Base-by-base conservation (phyloP, 2,797 vertebrate species). In the Anomalospiza imberbis region DNA sequence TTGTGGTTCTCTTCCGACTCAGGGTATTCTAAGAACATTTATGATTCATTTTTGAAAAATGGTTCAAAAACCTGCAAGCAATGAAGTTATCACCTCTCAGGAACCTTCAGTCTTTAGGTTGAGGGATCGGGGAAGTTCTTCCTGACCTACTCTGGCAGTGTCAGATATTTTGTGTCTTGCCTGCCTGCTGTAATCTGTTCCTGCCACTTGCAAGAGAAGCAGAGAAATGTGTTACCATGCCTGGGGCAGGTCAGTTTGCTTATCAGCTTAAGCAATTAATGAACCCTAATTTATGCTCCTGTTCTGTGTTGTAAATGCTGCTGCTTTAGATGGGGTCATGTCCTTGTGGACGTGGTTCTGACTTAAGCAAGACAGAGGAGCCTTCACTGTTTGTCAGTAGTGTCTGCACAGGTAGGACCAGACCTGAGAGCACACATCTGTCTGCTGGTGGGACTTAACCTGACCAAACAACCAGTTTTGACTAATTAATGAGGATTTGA, bases 351-450 rank as follows among this genome's bases (percentile, higher is more conserved):
- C 0, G 0, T 67, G 28, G 7, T 15, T 13, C 18, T 65, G 55
- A 29, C 13, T 62, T 24, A 32, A 76, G 22, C 7, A 58, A 62
- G 55, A 16, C 22, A 28, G 54, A 61, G 38, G 45, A 78, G 19
- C 15, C 24, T 72, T 61, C 25, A 1, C 1, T 68, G 29, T 47
- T 55, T 44, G 28, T 10, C 26, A 42, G 0, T 0, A 34, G 5
- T 38, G 12, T 72, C 70, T 19, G 5, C 17, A 7, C 24, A 71
- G 20, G 32, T 3, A 58, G 40, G 32, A 61, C 6, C 12, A 55
- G 38, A 25, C 3, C 24, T 58, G 7, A 26, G 17, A 82, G 17
- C 22, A 61, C 32, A 8, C 2, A 0, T 0, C 2, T 58, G 28
- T 25, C 44, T 66, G 24, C 51, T 38, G 7, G 24, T 19, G 45